Base-by-base conservation (phyloP, 2,797 vertebrate species). In the Odontamblyopus rebecca region DNA sequence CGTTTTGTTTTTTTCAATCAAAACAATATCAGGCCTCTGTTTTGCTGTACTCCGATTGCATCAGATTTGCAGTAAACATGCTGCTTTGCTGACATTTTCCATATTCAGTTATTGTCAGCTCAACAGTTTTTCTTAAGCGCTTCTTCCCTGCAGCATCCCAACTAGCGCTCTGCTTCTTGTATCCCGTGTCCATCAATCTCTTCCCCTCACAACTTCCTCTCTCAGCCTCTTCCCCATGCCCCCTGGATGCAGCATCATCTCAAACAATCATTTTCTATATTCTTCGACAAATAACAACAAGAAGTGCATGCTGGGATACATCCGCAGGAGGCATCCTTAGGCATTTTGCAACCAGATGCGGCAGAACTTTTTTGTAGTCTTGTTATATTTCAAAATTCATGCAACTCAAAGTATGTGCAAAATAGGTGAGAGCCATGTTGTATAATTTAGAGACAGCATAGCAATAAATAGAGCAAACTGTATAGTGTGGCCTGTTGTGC, bases 161-260 rank as follows among this genome's bases (percentile, higher is more conserved):
- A 70, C 71, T 59, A 48, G 68, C 18, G 53, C 67, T 75, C 56
- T 51, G 67, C 81, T 68, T 74, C 72, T 75, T 73, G 82, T 66
- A 80, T 76, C 72, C 18, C 27, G 0, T 57, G 51, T 81, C 76
- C 57, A 70, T 79, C 82, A 67, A n/a, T 77, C 76, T 73, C 57
- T 69, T 81, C 32, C 4, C 26, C 44, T 1, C 68, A 50, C 56
- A 73, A 66, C 57, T 69, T 51, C 29, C 38, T 69, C 32, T 30
- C 71, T 70, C 41, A 30, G 60, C 67, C 72, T 51, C 68, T 6
- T 19, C 35, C 26, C 59, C 62, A 12, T 69, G 30, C 68, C 80
- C 73, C 16, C 63, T 62, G 71, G 77, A 76, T 75, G 74, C 5
- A 64, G 29, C 53, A 60, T 71, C 69, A 53, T 68, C 62, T 70